A percentile compares a stretch with the other conserved stretches of the same genome.
phyloP scores from a whole-genome alignment of 2,113 vertebrate genomes.

The Myodes glareolus region DNA sequence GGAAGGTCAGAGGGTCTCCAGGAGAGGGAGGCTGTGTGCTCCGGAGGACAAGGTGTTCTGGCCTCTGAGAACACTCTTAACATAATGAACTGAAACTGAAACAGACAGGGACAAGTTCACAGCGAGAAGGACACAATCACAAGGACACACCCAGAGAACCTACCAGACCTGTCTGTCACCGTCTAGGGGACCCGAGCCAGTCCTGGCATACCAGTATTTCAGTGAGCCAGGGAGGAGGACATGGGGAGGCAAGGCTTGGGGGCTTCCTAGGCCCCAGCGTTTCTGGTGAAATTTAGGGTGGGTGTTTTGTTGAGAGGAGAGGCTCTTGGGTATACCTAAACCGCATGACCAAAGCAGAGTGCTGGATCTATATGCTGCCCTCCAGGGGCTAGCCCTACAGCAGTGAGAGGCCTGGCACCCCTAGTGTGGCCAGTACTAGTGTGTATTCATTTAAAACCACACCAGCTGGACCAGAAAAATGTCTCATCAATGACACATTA shows the following conservation, averaged over 20 bases:
- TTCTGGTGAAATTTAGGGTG: background rate
- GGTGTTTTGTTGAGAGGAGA: background rate
- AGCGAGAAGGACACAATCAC: accelerated
- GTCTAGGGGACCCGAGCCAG: background rate
- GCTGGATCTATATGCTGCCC: too few species aligned
- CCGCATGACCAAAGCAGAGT: background rate
- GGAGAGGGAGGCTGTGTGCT: background rate
- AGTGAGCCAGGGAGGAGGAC: background rate
- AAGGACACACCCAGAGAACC: background rate
- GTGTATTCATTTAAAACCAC: too few species aligned
- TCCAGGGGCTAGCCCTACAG: too few species aligned
- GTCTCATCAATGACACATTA: accelerated
- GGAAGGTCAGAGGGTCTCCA: conserved; percentile 78
- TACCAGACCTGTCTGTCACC: background rate
- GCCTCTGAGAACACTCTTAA: conserved; percentile 88
- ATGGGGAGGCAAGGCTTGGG: background rate
- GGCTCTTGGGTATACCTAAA: background rate
- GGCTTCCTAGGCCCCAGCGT: background rate
- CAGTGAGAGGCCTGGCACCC: accelerated
- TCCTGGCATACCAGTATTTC: background rate
- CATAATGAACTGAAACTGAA: conserved; percentile 90
- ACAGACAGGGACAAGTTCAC: background rate
- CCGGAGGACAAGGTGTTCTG: conserved; percentile 66
- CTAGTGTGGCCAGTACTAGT: background rate
- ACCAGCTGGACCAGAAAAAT: background rate